Conservation (phyloP, 2,113 vertebrate genomes). For the Amphiprion ocellaris region DNA sequence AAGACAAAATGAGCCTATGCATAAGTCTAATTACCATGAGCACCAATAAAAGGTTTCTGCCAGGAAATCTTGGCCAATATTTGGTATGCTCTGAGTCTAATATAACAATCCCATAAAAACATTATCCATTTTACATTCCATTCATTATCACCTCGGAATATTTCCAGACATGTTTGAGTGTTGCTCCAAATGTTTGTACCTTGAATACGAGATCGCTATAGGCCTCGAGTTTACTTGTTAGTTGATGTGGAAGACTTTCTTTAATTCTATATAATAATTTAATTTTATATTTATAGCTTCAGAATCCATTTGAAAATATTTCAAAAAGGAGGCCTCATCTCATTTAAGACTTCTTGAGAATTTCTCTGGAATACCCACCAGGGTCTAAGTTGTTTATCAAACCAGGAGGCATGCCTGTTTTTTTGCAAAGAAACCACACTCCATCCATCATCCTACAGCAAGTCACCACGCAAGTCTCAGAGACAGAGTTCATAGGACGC, state of each 20-base stretch:
- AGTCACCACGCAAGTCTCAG: slow-evolving; percentile 38
- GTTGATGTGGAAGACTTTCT: background rate
- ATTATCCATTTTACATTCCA: slow-evolving; percentile 68
- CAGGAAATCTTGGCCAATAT: slow-evolving; percentile 64
- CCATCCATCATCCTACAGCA: slow-evolving; percentile 69
- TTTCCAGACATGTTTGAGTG: slow-evolving; percentile 4
- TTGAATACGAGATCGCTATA: slow-evolving; percentile 21
- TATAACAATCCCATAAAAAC: slow-evolving; percentile 64
- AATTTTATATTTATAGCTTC: background rate
- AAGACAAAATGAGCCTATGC: slow-evolving; percentile 84
- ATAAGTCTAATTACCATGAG: slow-evolving; percentile 80
- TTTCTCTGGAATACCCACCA: slow-evolving; percentile 54
- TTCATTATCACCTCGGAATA: slow-evolving; percentile 61
- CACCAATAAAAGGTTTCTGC: slow-evolving; percentile 66
- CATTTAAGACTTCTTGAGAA: slow-evolving; percentile 16
- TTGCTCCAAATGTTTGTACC: background rate
- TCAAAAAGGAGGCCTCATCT: slow-evolving; percentile 11
- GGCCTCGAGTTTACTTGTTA: background rate
- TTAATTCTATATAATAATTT: too few relatives aligned
- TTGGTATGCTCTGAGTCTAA: slow-evolving; percentile 60
- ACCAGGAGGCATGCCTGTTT: slow-evolving; percentile 66
- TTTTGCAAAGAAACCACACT: slow-evolving; percentile 59
- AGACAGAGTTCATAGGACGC: slow-evolving; percentile 52
- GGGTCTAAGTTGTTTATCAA: slow-evolving; percentile 69
- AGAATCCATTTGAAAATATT: background rate